Evolutionary conservation across 2,888 invertebrate species (phyloP).

Genomic region (Temnothorax ravouxi): DNA sequence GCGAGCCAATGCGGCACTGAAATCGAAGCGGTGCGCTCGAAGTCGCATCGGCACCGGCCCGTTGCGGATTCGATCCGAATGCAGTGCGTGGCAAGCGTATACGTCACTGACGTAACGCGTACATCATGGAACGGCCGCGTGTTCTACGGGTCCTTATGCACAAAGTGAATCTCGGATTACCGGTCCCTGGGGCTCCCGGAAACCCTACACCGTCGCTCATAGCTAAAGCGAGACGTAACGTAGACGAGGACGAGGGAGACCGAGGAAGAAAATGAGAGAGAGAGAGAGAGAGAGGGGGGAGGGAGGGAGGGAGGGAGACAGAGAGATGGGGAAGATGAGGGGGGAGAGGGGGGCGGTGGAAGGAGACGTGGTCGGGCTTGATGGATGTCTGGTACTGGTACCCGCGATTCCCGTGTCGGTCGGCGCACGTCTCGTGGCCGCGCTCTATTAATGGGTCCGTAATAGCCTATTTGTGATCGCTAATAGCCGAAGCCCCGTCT

Average conservation of each 20-base stretch:
- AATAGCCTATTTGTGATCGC: slow-evolving; percentile 86
- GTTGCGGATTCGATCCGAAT: slow-evolving; percentile 35
- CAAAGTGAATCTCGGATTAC: slow-evolving; percentile 87
- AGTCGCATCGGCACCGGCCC: background rate
- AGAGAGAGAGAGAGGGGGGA: slow-evolving; percentile 25
- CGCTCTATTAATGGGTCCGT: slow-evolving; percentile 85
- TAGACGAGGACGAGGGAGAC: slow-evolving; percentile 38
- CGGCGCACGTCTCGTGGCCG: slow-evolving; percentile 75
- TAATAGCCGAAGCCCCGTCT: slow-evolving; percentile 83
- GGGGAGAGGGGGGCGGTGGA: slow-evolving; percentile 9
- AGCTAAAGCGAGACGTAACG: slow-evolving; percentile 65
- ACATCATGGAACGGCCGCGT: slow-evolving; percentile 53
- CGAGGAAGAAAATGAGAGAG: slow-evolving; percentile 13
- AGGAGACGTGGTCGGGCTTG: slow-evolving; percentile 55
- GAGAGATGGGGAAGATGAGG: background rate
- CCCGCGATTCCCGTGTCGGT: slow-evolving; percentile 77
- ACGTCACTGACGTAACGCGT: slow-evolving; percentile 39
- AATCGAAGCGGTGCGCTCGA: background rate
- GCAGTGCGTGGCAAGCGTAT: slow-evolving; percentile 1
- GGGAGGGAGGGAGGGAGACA: background rate
- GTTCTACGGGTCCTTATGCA: slow-evolving; percentile 74
- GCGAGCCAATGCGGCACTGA: background rate
- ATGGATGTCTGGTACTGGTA: slow-evolving; percentile 74
- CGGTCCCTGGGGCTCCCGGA: slow-evolving; percentile 84
- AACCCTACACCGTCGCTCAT: slow-evolving; percentile 83